Evolutionary conservation across 2,113 vertebrate species (phyloP).

Genomic region (Amblyornis subalaris): DNA sequence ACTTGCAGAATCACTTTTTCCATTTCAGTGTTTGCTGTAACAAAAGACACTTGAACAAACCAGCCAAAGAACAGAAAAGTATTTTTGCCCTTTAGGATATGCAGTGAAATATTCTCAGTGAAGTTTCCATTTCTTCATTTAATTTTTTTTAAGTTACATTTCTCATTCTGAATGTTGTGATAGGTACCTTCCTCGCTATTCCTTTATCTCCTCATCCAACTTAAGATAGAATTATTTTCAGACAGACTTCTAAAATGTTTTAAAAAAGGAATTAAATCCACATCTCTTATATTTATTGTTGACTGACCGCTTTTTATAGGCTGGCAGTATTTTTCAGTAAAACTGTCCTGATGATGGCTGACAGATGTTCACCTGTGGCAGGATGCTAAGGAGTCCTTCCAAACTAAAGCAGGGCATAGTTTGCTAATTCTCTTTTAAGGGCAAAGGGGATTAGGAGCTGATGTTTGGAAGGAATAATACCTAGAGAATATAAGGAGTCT

Average conservation of each 20-base stretch:
- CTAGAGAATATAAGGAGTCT: neutral
- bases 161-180: neutral
- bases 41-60: neutral
- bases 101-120: neutral
- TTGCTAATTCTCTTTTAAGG: neutral
- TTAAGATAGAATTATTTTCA: neutral
- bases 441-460: neutral
- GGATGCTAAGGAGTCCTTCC: neutral
- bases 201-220: neutral
- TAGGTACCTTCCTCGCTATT: neutral
- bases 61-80: neutral
- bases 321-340: neutral
- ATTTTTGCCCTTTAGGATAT: neutral
- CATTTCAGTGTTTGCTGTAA: neutral
- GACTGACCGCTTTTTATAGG: neutral
- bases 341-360: neutral
- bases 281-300: neutral
- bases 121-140: neutral
- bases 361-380: neutral
- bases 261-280: neutral
- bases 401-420: neutral
- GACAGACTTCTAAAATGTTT: neutral
- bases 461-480: neutral
- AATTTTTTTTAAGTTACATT: neutral
- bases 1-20: neutral